phyloP scores from a whole-genome alignment of 2,113 vertebrate genomes.

The crab-eating macaque (Macaca fascicularis) region DNA sequence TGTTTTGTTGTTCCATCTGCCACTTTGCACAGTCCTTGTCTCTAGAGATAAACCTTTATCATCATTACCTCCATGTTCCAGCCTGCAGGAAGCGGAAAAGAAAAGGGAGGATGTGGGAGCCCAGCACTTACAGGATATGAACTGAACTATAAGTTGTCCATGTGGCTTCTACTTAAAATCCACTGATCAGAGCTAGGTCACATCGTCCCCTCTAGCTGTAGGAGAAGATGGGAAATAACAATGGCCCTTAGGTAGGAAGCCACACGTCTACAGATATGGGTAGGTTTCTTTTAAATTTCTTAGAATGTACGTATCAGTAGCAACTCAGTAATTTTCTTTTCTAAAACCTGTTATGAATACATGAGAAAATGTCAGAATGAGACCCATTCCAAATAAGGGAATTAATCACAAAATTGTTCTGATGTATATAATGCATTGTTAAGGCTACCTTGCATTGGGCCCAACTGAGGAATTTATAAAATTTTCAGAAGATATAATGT shows the following conservation, averaged over 20 bases:
- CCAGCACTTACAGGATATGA: neutral
- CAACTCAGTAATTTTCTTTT: neutral
- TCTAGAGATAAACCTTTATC: neutral
- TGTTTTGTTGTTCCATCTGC: neutral
- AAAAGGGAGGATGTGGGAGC: neutral
- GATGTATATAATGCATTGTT: neutral
- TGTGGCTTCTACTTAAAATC: neutral
- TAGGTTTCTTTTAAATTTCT: neutral
- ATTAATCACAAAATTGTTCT: neutral
- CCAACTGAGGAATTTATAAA: neutral
- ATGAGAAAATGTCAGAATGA: neutral
- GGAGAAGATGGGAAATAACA: neutral
- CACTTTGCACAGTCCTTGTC: accelerated
- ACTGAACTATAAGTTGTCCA: neutral
- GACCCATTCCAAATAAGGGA: neutral
- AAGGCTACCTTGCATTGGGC: neutral
- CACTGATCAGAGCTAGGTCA: neutral
- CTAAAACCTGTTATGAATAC: neutral
- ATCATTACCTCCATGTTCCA: neutral
- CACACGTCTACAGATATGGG: neutral
- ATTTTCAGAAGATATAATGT: neutral
- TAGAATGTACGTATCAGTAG: neutral
- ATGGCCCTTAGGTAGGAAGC: neutral
- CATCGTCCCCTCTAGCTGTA: neutral
- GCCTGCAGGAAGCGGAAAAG: neutral